Evolutionary conservation across 2,113 vertebrate genomes (phyloP).

Genomic region (Chrysochloris asiatica): DNA sequence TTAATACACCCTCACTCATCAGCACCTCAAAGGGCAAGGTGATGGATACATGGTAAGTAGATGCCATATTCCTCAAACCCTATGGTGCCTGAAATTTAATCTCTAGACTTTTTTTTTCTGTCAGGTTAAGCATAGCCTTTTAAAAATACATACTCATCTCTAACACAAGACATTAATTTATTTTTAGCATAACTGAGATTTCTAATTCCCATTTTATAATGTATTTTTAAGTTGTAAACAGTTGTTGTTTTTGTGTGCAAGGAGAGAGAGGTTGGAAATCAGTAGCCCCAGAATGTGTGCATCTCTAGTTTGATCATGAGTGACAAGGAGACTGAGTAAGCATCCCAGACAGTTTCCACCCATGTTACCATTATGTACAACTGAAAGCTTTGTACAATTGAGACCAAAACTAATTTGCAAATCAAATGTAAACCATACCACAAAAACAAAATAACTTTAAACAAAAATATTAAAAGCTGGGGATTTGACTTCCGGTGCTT

Average conservation of each 20-base stretch:
- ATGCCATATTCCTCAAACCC: rapidly evolving
- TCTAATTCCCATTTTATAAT: not conserved
- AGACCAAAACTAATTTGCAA: not conserved
- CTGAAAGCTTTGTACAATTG: not conserved
- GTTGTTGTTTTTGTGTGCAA: too few relatives aligned
- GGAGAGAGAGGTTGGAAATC: rapidly evolving
- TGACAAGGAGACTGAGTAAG: too few relatives aligned
- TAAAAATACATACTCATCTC: not conserved
- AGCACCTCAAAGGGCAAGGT: not conserved
- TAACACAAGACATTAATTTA: not conserved
- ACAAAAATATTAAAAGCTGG: not conserved
- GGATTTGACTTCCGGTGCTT: too few relatives aligned
- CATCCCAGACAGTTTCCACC: rapidly evolving
- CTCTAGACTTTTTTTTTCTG: not conserved
- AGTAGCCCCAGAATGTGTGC: rapidly evolving
- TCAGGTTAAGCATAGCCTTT: not conserved
- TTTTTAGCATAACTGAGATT: not conserved
- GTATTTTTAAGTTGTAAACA: not conserved
- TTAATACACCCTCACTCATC: too few relatives aligned
- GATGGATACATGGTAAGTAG: rapidly evolving
- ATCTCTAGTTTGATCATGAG: too few relatives aligned
- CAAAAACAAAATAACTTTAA: not conserved
- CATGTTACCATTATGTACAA: rapidly evolving
- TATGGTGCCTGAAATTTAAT: not conserved
- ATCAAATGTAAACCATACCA: not conserved